phyloP scores from a whole-genome alignment of 2,797 vertebrate species.

The Pitangus sulphuratus region DNA sequence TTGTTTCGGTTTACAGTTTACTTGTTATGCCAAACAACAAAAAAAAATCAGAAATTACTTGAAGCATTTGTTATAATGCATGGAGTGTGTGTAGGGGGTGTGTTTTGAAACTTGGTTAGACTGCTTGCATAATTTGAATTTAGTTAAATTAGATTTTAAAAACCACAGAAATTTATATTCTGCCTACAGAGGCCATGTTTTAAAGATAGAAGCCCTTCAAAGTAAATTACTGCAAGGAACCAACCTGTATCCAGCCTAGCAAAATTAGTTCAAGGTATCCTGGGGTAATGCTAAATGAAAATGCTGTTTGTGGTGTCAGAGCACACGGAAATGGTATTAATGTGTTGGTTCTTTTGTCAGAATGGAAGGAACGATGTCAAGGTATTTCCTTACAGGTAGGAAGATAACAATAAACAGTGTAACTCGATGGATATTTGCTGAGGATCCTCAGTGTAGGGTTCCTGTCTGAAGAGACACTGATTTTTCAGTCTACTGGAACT shows the following conservation, averaged over 20 bases:
- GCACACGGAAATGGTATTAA: neutral
- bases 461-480: neutral
- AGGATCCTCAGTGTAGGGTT: neutral
- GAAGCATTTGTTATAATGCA: slow-evolving; percentile 6
- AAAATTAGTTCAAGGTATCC: slow-evolving; percentile 71
- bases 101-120: slow-evolving; percentile 37
- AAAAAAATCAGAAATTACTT: slow-evolving; percentile 24
- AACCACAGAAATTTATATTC: slow-evolving; percentile 66
- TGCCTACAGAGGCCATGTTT: slow-evolving; percentile 64
- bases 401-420: neutral
- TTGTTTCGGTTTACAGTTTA: slow-evolving; percentile 32
- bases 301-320: neutral
- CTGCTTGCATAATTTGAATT: slow-evolving; percentile 65
- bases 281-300: slow-evolving; percentile 68
- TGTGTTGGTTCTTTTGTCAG: neutral
- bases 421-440: neutral
- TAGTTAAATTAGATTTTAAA: slow-evolving; percentile 70
- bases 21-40: neutral
- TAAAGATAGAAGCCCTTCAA: slow-evolving; percentile 74
- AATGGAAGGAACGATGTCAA: neutral
- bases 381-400: neutral
- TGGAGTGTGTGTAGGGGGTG: neutral
- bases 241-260: slow-evolving; percentile 46
- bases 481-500: slow-evolving; percentile 8
- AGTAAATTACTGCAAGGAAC: slow-evolving; percentile 63